Percentiles rank a stretch among this genome's conserved stretches.
Evolutionary conservation across 2,888 invertebrate genomes (phyloP).

Genomic region (Empis stercorea): DNA sequence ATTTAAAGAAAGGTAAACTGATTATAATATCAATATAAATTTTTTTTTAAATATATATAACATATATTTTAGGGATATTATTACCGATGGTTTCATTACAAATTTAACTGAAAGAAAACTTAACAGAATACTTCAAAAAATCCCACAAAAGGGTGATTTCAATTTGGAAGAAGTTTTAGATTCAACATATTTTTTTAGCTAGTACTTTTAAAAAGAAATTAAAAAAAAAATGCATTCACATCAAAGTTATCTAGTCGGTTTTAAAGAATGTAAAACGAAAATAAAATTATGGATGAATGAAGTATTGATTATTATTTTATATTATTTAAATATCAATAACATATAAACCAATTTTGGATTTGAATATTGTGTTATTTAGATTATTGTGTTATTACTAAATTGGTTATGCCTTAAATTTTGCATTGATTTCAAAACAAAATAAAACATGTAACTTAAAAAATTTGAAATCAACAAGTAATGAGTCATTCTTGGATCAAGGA

Average conservation of each 20-base stretch:
- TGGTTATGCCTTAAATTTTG: too few relatives aligned
- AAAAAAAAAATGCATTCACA: too few relatives aligned
- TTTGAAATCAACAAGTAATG: too few relatives aligned
- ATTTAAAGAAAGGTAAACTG: slow-evolving; percentile 44
- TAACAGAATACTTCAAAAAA: slow-evolving; percentile 44
- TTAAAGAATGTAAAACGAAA: background rate
- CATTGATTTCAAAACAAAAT: too few relatives aligned
- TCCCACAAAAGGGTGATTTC: slow-evolving; percentile 67
- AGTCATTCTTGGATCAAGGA: too few relatives aligned
- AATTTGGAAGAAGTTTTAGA: slow-evolving; percentile 59
- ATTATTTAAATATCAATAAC: too few relatives aligned
- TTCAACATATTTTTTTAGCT: slow-evolving; percentile 83
- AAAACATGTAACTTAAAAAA: too few relatives aligned
- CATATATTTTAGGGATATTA: slow-evolving; percentile 36
- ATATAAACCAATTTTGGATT: too few relatives aligned
- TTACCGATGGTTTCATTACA: slow-evolving; percentile 38
- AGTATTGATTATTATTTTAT: too few relatives aligned
- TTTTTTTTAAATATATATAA: slow-evolving; percentile 2
- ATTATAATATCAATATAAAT: slow-evolving; percentile 11
- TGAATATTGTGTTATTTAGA: too few relatives aligned
- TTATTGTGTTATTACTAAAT: too few relatives aligned
- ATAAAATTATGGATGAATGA: too few relatives aligned
- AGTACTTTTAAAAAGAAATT: slow-evolving; percentile 10
- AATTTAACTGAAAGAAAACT: slow-evolving; percentile 49
- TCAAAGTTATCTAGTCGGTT: background rate